Evolutionary conservation across 1,140 invertebrate genomes (phyloP).

Genomic region (Ostrea edulis): DNA sequence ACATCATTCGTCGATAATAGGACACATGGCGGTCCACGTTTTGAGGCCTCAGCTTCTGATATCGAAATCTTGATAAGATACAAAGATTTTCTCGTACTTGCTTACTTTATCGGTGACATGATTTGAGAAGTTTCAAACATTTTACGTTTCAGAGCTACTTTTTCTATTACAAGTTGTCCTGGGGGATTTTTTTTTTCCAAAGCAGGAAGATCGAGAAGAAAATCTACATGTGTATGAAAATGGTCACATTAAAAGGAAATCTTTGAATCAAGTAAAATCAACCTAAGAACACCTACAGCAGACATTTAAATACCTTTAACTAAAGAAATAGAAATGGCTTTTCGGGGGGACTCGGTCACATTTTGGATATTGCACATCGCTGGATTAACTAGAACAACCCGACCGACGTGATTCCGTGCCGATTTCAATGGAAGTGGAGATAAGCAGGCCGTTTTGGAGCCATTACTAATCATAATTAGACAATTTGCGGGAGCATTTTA

Average conservation of each 20-base stretch:
- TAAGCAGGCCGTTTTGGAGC: slow-evolving; percentile 22
- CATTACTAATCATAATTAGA: slow-evolving; percentile 39
- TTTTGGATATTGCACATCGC: slow-evolving; percentile 17
- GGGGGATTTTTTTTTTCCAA: not conserved
- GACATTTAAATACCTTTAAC: slow-evolving; percentile 18
- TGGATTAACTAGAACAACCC: slow-evolving; percentile 12
- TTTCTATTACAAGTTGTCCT: not conserved
- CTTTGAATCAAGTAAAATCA: not conserved
- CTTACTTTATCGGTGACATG: not conserved
- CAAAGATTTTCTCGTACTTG: not conserved
- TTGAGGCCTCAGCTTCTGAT: not conserved
- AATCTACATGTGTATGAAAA: no score
- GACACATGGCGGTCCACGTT: not conserved
- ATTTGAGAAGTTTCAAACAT: not conserved
- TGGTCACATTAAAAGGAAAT: not conserved
- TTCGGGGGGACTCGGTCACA: not conserved
- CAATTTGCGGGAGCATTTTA: slow-evolving; percentile 26
- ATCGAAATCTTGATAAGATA: slow-evolving; percentile 3
- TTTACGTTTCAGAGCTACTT: not conserved
- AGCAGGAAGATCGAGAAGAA: not conserved
- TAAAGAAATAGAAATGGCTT: slow-evolving; percentile 35
- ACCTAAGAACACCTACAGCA: not conserved
- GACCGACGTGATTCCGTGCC: slow-evolving; percentile 18
- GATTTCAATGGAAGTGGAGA: not conserved
- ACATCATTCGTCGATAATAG: not conserved